Conservation (phyloP, 2,113 vertebrate species). For the Heterotis niloticus region DNA sequence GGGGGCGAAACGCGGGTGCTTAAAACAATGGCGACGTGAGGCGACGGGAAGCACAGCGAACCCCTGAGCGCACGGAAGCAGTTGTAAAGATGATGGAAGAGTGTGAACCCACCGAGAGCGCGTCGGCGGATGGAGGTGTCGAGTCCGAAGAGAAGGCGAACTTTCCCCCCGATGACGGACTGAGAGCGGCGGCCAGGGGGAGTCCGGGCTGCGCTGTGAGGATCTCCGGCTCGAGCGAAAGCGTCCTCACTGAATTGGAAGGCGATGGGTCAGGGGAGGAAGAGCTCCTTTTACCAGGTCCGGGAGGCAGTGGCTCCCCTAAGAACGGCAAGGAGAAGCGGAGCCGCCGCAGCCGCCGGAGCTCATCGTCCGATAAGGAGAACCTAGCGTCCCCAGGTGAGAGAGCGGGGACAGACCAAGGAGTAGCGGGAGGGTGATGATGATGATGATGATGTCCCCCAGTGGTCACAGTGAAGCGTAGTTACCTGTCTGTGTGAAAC, state of each 20-base stretch:
- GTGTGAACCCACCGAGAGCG: slow-evolving; percentile 56
- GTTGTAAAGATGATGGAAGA: slow-evolving; percentile 62
- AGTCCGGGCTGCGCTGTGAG: slow-evolving; percentile 63
- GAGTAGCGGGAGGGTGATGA: neutral
- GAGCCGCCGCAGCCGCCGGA: slow-evolving; percentile 49
- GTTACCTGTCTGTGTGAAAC: no score
- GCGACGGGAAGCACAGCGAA: neutral
- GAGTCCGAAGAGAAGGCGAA: slow-evolving; percentile 41
- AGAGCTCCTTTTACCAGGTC: slow-evolving; percentile 58
- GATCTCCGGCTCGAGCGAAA: slow-evolving; percentile 61
- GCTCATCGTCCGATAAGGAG: slow-evolving; percentile 68
- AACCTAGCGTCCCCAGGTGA: slow-evolving; percentile 63
- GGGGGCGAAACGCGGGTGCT: neutral
- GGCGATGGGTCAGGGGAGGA: slow-evolving; percentile 65
- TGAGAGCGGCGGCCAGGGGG: slow-evolving; percentile 18
- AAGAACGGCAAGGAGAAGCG: slow-evolving; percentile 51
- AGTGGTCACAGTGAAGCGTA: no score
- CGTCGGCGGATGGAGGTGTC: slow-evolving; percentile 38
- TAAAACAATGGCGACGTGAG: slow-evolving; percentile 43
- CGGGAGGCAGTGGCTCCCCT: slow-evolving; percentile 50
- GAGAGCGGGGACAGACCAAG: neutral
- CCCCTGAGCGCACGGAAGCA: slow-evolving; percentile 3
- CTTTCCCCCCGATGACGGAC: slow-evolving; percentile 42
- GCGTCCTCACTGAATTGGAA: slow-evolving; percentile 66
- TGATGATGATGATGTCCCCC: neutral